phyloP scores from a whole-genome alignment of 64 coral and sea anemone genomes.

The Montipora foliosa region DNA sequence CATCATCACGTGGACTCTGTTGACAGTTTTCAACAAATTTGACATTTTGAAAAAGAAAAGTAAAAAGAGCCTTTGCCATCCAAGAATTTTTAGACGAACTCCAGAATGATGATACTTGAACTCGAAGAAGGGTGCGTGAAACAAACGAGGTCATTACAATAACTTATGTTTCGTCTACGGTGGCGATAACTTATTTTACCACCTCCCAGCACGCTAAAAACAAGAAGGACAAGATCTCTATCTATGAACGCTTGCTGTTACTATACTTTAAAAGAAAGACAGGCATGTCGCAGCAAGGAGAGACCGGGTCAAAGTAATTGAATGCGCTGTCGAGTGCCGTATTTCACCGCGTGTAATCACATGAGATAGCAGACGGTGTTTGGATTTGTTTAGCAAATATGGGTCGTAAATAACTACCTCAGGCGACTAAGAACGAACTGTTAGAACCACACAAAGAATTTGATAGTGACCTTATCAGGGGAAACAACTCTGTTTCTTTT shows the following conservation, averaged over 20 bases:
- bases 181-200: not conserved
- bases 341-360: constrained; percentile 29
- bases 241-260: not conserved
- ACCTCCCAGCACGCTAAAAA: not conserved
- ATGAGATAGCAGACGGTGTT: not conserved
- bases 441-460: not conserved
- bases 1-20: not conserved
- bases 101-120: not conserved
- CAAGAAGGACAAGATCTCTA: not conserved
- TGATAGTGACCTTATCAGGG: not conserved
- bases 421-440: not conserved
- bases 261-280: not conserved
- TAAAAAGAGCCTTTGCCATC: not conserved
- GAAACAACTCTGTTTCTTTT: not conserved
- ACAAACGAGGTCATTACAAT: not conserved
- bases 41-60: constrained; percentile 8
- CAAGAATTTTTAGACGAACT: not conserved
- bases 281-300: not conserved
- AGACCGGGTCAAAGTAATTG: constrained; percentile 21
- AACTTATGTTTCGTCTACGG: not conserved
- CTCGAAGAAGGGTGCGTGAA: not conserved
- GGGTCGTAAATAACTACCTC: not conserved
- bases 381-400: not conserved
- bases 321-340: not conserved
- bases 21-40: constrained; percentile 1